Evolutionary conservation across 2,797 vertebrate species (phyloP).

Genomic region (Gymnoscopelus braueri): DNA sequence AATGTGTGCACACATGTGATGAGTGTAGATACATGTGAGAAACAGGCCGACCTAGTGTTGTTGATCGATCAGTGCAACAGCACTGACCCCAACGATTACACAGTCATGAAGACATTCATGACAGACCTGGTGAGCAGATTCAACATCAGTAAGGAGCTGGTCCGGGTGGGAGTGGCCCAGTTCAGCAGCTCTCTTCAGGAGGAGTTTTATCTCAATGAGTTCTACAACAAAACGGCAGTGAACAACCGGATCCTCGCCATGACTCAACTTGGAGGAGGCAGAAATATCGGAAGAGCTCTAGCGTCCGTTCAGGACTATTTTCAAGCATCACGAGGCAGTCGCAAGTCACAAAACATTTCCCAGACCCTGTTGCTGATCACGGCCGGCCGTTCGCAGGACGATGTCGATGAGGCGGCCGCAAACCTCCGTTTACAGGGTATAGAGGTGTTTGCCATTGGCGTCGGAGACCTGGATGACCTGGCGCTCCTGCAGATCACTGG

Average conservation of each 20-base stretch:
- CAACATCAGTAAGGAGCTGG: constrained; percentile 61
- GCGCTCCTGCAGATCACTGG: constrained; percentile 85
- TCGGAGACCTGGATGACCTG: constrained; percentile 64
- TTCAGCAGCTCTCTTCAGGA: constrained; percentile 73
- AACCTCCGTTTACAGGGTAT: constrained; percentile 67
- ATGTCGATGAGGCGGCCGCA: constrained; percentile 64
- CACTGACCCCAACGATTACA: constrained; percentile 67
- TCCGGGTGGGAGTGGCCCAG: too few species aligned
- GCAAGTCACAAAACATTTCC: constrained; percentile 57
- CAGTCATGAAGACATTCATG: constrained; percentile 81
- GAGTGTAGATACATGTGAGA: constrained; percentile 75
- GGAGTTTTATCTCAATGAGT: constrained; percentile 81
- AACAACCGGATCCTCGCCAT: constrained; percentile 64
- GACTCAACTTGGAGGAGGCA: constrained; percentile 54
- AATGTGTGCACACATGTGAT: constrained; percentile 76
- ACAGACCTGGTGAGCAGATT: constrained; percentile 73
- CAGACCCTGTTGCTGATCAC: constrained; percentile 88
- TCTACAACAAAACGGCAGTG: constrained; percentile 39
- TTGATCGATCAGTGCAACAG: constrained; percentile 84
- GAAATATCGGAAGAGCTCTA: constrained; percentile 77
- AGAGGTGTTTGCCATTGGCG: constrained; percentile 81
- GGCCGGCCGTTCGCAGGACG: constrained; percentile 78
- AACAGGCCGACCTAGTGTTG: constrained; percentile 84
- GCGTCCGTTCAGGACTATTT: constrained; percentile 75
- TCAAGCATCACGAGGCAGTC: constrained; percentile 69